Conservation (phyloP, 2,888 invertebrate genomes). For the Holacanthella duospinosa region DNA sequence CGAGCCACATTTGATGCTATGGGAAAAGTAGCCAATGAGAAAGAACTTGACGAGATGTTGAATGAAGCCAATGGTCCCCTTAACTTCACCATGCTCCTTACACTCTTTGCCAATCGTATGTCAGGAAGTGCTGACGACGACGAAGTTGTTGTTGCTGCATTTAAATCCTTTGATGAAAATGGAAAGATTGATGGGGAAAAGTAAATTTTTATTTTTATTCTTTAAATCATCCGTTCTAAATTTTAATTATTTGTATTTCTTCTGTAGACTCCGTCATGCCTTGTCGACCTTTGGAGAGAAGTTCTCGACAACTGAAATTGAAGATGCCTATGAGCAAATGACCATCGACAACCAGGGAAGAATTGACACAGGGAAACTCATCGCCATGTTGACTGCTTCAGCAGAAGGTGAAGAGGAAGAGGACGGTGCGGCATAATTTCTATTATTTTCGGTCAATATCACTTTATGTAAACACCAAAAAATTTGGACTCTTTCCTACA, state of each 20-base stretch:
- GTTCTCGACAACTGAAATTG: constrained; percentile 75
- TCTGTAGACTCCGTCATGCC: constrained; percentile 71
- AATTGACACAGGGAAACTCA: constrained; percentile 77
- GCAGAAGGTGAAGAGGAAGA: constrained; percentile 64
- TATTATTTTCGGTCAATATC: neutral
- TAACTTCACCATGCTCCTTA: constrained; percentile 89
- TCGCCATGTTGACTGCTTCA: constrained; percentile 76
- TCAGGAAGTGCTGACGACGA: constrained; percentile 79
- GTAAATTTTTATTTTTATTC: too few relatives aligned
- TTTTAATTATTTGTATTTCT: neutral
- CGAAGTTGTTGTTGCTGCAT: constrained; percentile 80
- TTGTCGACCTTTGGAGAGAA: constrained; percentile 89
- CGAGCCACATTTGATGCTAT: constrained; percentile 84
- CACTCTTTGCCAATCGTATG: constrained; percentile 84
- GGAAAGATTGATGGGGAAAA: constrained; percentile 80
- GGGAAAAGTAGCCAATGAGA: constrained; percentile 77
- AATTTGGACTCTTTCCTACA: neutral
- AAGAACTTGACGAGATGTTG: constrained; percentile 83
- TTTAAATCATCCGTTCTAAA: neutral
- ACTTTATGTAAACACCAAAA: neutral
- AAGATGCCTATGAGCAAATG: constrained; percentile 87
- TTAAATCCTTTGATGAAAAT: constrained; percentile 77
- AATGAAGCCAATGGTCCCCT: constrained; percentile 79
- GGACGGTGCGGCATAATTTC: constrained; percentile 30
- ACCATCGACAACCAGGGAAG: constrained; percentile 74